A percentile compares a stretch with the other conserved stretches of the same genome.
Conservation (phyloP, 2,113 vertebrate genomes). For the Microtus ochrogaster region DNA sequence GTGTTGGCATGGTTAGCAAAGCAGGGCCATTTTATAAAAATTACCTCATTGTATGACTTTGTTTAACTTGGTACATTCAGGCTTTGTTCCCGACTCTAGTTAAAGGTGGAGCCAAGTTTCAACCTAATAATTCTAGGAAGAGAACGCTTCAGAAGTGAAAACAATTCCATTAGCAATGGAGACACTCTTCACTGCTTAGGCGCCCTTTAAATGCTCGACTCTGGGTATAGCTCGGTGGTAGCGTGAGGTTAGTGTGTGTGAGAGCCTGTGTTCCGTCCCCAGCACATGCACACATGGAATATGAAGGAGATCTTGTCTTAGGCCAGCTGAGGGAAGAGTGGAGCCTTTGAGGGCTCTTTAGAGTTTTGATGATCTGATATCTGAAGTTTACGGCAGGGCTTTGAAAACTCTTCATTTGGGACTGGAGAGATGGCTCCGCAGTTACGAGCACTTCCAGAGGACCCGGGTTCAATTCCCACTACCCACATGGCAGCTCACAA, state of each 20-base stretch:
- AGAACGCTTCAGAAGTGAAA: slow-evolving; percentile 66
- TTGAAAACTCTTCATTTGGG: background rate
- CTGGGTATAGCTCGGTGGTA: background rate
- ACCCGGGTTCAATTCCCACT: background rate
- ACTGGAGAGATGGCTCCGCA: background rate
- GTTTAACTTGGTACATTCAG: slow-evolving; percentile 70
- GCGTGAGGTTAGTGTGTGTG: background rate
- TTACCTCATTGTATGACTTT: slow-evolving; percentile 67
- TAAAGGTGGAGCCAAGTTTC: slow-evolving; percentile 69
- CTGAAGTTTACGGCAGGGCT: background rate
- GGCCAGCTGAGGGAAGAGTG: background rate
- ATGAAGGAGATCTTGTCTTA: background rate
- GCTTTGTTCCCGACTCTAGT: slow-evolving; percentile 64
- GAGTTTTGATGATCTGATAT: slow-evolving; percentile 57
- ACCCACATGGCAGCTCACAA: background rate
- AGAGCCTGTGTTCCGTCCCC: background rate
- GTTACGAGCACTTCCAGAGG: background rate
- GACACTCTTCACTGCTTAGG: background rate
- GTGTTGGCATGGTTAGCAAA: slow-evolving; percentile 52
- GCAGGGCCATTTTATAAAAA: slow-evolving; percentile 67
- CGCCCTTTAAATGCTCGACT: background rate
- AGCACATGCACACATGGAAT: background rate
- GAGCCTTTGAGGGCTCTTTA: slow-evolving; percentile 32
- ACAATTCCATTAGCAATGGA: slow-evolving; percentile 46
- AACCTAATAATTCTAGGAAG: slow-evolving; percentile 70